Evolutionary conservation across 2,888 invertebrate species (phyloP).

Genomic region (Cartodere bifasciata): DNA sequence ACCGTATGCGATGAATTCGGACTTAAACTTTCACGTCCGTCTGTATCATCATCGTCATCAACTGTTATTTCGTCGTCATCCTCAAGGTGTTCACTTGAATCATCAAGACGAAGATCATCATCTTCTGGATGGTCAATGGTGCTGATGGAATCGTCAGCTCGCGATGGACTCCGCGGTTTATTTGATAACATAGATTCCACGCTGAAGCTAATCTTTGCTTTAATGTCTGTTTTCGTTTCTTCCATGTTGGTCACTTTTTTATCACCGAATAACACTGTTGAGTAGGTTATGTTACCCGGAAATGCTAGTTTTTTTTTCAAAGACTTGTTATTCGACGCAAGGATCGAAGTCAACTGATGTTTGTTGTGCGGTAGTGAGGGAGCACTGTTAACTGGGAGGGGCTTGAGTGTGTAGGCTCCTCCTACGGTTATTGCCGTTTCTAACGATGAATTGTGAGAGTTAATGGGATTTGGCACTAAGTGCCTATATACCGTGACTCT

Average conservation of each 20-base stretch:
- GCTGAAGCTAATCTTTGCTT: slow-evolving; percentile 60
- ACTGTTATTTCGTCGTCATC: slow-evolving; percentile 35
- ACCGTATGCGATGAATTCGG: slow-evolving; percentile 44
- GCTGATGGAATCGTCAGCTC: slow-evolving; percentile 20
- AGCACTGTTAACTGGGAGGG: slow-evolving; percentile 21
- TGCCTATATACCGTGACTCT: slow-evolving; percentile 24
- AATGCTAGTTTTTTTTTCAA: not conserved
- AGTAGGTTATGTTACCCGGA: no score
- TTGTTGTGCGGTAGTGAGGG: slow-evolving; percentile 18
- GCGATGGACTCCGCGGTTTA: slow-evolving; percentile 15
- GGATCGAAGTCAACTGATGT: slow-evolving; percentile 7
- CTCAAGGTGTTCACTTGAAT: slow-evolving; percentile 32
- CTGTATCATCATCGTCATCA: slow-evolving; percentile 33
- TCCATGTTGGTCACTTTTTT: slow-evolving; percentile 23
- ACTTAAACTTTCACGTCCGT: slow-evolving; percentile 34
- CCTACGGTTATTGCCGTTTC: slow-evolving; percentile 26
- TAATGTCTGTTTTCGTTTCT: slow-evolving; percentile 34
- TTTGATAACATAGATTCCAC: slow-evolving; percentile 50
- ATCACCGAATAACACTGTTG: no score
- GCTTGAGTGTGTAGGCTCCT: slow-evolving; percentile 15
- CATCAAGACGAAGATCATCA: slow-evolving; percentile 19
- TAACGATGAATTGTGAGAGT: slow-evolving; percentile 19
- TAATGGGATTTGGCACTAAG: slow-evolving; percentile 22
- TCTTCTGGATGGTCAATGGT: slow-evolving; percentile 15
- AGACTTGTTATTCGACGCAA: slow-evolving; percentile 7